Evolutionary conservation across 2,888 invertebrate genomes (phyloP).

Genomic region (Fragum fragum): DNA sequence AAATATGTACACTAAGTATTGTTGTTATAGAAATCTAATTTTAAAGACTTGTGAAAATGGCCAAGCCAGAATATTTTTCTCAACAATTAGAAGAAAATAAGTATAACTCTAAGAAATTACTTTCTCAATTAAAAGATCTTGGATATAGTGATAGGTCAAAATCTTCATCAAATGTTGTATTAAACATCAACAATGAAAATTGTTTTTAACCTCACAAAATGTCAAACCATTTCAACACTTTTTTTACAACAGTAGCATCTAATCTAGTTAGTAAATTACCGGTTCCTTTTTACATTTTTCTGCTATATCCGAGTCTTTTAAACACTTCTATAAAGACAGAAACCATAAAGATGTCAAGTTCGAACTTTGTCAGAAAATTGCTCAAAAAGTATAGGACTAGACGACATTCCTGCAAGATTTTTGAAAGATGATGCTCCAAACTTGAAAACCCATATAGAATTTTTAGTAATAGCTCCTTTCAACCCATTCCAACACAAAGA

Average conservation of each 20-base stretch:
- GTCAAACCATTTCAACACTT: not conserved
- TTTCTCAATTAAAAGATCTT: not conserved
- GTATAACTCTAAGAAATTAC: not conserved
- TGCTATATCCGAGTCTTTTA: not conserved
- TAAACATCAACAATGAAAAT: not conserved
- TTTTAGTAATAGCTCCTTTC: slow-evolving; percentile 46
- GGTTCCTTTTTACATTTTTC: not conserved
- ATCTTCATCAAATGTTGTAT: too few relatives aligned
- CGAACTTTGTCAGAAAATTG: slow-evolving; percentile 39
- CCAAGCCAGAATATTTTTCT: not conserved
- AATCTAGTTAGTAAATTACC: slow-evolving; percentile 2
- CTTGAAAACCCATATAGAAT: slow-evolving; percentile 52
- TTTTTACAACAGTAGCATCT: slow-evolving; percentile 18
- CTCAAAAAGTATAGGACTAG: slow-evolving; percentile 53
- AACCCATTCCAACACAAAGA: too few relatives aligned
- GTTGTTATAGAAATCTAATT: too few relatives aligned
- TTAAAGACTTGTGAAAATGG: not conserved
- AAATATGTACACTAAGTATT: too few relatives aligned
- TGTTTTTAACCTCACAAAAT: not conserved
- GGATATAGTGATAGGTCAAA: too few relatives aligned
- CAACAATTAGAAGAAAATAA: not conserved
- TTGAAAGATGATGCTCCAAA: slow-evolving; percentile 44
- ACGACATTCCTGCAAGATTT: slow-evolving; percentile 54
- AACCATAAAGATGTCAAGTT: not conserved
- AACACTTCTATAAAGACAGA: not conserved